Percentiles rank a stretch among this genome's conserved stretches.
These are phyloP conservation scores for Epirrhoe tristata DNA, from an alignment of 2,888 invertebrate species.

Conservation along the genomic window DNA sequence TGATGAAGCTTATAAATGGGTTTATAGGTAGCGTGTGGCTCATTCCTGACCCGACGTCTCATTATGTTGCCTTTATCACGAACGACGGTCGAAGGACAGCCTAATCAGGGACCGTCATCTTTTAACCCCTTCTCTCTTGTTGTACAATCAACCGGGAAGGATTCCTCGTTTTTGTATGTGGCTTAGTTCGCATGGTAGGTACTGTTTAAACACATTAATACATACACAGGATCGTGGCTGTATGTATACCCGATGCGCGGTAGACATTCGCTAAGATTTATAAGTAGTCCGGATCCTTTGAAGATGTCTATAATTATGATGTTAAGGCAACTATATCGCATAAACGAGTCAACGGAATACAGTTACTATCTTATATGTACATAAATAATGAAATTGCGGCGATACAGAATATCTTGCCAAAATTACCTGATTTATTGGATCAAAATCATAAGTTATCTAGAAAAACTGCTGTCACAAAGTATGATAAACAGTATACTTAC, in stretches of 20 bases:
- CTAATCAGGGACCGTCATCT: slow-evolving; percentile 47
- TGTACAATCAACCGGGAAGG: not conserved
- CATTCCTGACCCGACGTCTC: slow-evolving; percentile 22
- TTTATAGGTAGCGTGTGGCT: slow-evolving; percentile 14
- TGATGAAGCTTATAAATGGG: slow-evolving; percentile 4
- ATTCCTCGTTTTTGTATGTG: not conserved
- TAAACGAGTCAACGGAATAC: no score
- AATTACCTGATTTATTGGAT: not conserved
- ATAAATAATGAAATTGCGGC: no score
- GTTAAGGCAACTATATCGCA: no score
- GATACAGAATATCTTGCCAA: not conserved
- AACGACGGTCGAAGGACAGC: slow-evolving; percentile 38
- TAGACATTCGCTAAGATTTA: no score
- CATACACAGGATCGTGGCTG: no score
- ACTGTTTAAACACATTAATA: no score
- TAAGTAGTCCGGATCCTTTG: no score
- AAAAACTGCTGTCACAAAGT: not conserved
- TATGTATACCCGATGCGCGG: no score
- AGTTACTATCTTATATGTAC: no score
- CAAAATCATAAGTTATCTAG: not conserved
- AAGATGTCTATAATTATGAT: no score
- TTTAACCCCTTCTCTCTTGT: slow-evolving; percentile 40
- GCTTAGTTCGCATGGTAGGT: not conserved
- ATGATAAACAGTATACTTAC: not conserved
- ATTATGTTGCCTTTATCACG: slow-evolving; percentile 38